Percentiles rank a stretch among this genome's conserved stretches.
Evolutionary conservation across 2,888 invertebrate genomes (phyloP).

Genomic region (Gonocerus acuteangulatus): DNA sequence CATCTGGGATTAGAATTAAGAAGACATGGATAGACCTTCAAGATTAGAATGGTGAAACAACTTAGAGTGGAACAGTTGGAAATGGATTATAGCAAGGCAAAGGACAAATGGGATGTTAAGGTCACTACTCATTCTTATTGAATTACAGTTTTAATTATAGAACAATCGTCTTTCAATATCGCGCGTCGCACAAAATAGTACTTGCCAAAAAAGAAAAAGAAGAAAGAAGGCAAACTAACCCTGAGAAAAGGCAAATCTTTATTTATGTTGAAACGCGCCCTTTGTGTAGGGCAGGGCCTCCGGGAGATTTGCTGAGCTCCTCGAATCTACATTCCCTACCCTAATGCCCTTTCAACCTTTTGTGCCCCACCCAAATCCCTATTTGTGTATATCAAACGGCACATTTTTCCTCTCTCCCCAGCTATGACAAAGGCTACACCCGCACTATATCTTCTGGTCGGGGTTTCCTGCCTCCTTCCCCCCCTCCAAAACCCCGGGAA

Average conservation of each 20-base stretch:
- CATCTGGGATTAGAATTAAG: too few species aligned
- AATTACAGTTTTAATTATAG: too few species aligned
- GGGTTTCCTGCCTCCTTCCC: conserved; percentile 13
- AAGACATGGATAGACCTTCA: too few species aligned
- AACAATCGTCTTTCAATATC: too few species aligned
- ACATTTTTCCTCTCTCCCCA: conserved; percentile 31
- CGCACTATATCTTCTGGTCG: conserved; percentile 3
- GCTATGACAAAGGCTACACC: conserved; percentile 23
- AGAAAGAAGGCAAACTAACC: not conserved
- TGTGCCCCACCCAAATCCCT: conserved; percentile 36
- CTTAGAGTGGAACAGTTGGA: too few species aligned
- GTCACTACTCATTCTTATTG: too few species aligned
- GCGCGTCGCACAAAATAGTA: too few species aligned
- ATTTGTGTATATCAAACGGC: conserved; percentile 37
- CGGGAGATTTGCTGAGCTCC: conserved; percentile 19
- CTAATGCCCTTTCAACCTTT: conserved; percentile 36
- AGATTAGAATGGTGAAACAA: too few species aligned
- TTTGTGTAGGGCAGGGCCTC: conserved; percentile 4
- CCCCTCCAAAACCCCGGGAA: not conserved
- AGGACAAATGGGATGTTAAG: too few species aligned
- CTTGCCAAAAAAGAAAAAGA: too few species aligned
- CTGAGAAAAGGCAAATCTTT: not conserved
- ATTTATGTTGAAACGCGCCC: not conserved
- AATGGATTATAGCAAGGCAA: too few species aligned
- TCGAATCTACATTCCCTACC: conserved; percentile 14